These are phyloP conservation scores for Bombyx mandarina DNA, from an alignment of 1,140 invertebrate species.

Conservation along the genomic window DNA sequence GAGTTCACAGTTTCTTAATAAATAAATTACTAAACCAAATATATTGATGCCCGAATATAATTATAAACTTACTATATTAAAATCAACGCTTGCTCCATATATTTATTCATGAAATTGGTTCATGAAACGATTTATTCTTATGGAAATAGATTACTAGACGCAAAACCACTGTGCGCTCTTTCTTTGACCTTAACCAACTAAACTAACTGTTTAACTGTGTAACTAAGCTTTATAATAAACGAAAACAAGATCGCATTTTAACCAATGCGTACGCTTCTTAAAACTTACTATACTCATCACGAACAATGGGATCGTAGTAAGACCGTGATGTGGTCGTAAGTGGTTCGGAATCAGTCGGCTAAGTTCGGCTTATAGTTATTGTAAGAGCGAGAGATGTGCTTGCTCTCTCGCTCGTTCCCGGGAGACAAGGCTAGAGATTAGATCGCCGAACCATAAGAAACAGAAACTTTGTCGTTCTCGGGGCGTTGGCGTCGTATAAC, in stretches of 20 bases:
- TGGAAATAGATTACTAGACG: too few relatives aligned
- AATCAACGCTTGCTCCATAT: background rate
- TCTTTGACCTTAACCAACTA: too few relatives aligned
- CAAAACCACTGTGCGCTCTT: too few relatives aligned
- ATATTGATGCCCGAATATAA: conserved; percentile 6
- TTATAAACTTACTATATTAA: conserved; percentile 3
- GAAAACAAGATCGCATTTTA: too few relatives aligned
- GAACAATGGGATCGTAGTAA: too few relatives aligned
- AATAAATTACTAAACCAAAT: conserved; percentile 10
- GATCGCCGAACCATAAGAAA: conserved; percentile 65
- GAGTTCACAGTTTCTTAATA: conserved; percentile 27
- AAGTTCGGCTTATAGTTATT: conserved; percentile 18
- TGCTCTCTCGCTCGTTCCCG: conserved; percentile 30
- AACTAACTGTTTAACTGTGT: too few relatives aligned
- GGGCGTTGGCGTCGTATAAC: conserved; percentile 35
- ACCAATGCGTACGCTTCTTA: too few relatives aligned
- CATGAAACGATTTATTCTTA: too few relatives aligned
- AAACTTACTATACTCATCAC: too few relatives aligned
- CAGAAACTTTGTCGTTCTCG: conserved; percentile 56
- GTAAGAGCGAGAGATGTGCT: conserved; percentile 18
- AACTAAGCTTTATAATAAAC: too few relatives aligned
- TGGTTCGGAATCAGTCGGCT: conserved; percentile 33
- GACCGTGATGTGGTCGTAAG: conserved; percentile 1
- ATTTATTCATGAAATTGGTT: too few relatives aligned
- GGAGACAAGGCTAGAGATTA: conserved; percentile 37